phyloP scores from a whole-genome alignment of 2,888 invertebrate genomes.

The Bimastos eiseni region DNA sequence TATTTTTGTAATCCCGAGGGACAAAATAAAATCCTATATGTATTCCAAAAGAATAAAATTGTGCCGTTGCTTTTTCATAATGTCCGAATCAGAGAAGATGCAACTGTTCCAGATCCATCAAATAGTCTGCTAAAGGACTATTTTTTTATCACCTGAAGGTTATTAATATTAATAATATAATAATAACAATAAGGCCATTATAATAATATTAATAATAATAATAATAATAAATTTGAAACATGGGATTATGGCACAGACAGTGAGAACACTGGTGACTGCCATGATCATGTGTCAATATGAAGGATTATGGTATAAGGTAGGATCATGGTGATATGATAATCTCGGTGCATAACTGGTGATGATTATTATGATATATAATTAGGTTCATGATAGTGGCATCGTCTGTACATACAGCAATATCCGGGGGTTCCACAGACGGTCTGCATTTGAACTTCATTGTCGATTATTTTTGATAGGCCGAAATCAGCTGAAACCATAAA shows the following conservation, averaged over 20 bases:
- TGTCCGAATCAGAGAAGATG: too few relatives aligned
- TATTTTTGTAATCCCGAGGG: too few relatives aligned
- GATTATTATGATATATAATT: neutral
- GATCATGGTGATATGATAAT: neutral
- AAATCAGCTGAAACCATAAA: slow-evolving; percentile 61
- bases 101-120: too few relatives aligned
- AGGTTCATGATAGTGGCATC: neutral
- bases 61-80: too few relatives aligned
- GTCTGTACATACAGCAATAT: slow-evolving; percentile 60
- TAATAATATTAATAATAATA: neutral
- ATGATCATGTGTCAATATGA: neutral
- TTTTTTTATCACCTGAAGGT: too few relatives aligned
- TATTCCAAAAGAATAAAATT: too few relatives aligned
- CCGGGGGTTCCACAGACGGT: slow-evolving; percentile 65
- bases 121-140: too few relatives aligned
- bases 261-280: neutral
- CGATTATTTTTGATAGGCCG: slow-evolving; percentile 64
- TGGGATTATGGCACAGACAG: neutral
- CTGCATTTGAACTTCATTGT: slow-evolving; percentile 58
- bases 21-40: too few relatives aligned
- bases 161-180: too few relatives aligned
- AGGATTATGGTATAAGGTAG: too few relatives aligned
- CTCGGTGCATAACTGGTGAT: neutral
- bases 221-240: neutral
- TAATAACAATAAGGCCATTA: too few relatives aligned